Evolutionary conservation across 2,113 vertebrate genomes (phyloP).

Genomic region (Paedocypris sp.): DNA sequence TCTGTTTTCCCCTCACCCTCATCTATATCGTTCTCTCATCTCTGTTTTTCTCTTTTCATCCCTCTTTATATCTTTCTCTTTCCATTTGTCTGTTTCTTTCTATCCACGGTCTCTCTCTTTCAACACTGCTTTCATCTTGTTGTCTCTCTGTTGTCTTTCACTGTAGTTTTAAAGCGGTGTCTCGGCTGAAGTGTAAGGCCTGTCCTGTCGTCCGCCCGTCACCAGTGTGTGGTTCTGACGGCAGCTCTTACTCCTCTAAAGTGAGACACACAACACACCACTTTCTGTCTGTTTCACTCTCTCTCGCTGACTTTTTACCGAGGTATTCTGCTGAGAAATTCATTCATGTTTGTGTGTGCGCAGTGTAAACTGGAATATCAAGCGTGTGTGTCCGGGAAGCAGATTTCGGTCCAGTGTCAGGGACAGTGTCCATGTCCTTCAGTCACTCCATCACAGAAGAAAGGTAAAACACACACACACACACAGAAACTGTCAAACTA

Average conservation of each 20-base stretch:
- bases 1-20: too few relatives aligned
- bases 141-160: background rate
- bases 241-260: slow-evolving; percentile 86
- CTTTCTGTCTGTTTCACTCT: background rate
- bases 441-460: slow-evolving; percentile 61
- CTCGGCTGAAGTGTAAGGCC: slow-evolving; percentile 73
- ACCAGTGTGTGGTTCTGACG: slow-evolving; percentile 87
- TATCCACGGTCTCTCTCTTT: too few relatives aligned
- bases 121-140: background rate
- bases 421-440: slow-evolving; percentile 80
- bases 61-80: too few relatives aligned
- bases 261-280: slow-evolving; percentile 37
- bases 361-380: slow-evolving; percentile 97
- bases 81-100: too few relatives aligned
- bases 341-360: slow-evolving; percentile 28
- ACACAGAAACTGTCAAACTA: too few relatives aligned
- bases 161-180: slow-evolving; percentile 75
- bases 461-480: slow-evolving; percentile 66
- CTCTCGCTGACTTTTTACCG: background rate
- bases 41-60: too few relatives aligned
- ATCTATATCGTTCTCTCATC: too few relatives aligned
- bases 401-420: slow-evolving; percentile 78
- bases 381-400: slow-evolving; percentile 82
- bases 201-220: slow-evolving; percentile 74
- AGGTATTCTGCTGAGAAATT: slow-evolving; percentile 7